Evolutionary conservation across 2,113 vertebrate genomes (phyloP).

Genomic region (Apeltes quadracus): DNA sequence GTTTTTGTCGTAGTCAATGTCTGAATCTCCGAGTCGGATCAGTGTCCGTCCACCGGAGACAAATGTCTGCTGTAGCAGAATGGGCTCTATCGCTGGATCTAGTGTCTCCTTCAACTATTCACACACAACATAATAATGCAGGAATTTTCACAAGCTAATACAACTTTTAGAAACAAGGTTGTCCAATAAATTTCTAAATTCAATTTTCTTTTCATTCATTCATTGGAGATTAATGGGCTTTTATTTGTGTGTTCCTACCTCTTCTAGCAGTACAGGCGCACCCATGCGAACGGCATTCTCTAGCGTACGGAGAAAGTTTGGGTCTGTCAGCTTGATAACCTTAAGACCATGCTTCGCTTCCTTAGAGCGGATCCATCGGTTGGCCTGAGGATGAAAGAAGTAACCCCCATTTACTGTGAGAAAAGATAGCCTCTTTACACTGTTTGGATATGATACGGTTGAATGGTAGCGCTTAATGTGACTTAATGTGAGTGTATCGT

Average conservation of each 20-base stretch:
- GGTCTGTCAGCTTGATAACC: conserved; percentile 86
- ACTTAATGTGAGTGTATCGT: neutral
- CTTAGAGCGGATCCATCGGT: conserved; percentile 87
- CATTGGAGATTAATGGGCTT: neutral
- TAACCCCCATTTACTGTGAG: neutral
- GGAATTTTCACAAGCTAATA: neutral
- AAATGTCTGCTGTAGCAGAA: conserved; percentile 88
- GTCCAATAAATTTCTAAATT: neutral
- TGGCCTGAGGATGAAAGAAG: conserved; percentile 75
- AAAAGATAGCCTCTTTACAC: neutral
- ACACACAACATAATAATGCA: neutral
- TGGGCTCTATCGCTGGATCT: conserved; percentile 86
- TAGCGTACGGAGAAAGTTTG: conserved; percentile 81
- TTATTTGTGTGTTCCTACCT: conserved; percentile 63
- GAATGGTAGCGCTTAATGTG: neutral
- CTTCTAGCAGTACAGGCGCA: conserved; percentile 85
- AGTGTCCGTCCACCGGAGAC: conserved; percentile 82
- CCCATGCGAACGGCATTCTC: conserved; percentile 86
- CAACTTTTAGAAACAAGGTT: neutral
- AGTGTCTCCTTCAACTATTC: conserved; percentile 85
- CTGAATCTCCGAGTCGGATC: conserved; percentile 87
- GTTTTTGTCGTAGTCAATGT: conserved; percentile 88
- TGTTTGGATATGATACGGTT: neutral
- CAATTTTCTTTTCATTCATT: neutral
- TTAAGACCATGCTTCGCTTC: conserved; percentile 83